phyloP scores from a whole-genome alignment of 1,140 invertebrate genomes.

The Dinoponera quadriceps region DNA sequence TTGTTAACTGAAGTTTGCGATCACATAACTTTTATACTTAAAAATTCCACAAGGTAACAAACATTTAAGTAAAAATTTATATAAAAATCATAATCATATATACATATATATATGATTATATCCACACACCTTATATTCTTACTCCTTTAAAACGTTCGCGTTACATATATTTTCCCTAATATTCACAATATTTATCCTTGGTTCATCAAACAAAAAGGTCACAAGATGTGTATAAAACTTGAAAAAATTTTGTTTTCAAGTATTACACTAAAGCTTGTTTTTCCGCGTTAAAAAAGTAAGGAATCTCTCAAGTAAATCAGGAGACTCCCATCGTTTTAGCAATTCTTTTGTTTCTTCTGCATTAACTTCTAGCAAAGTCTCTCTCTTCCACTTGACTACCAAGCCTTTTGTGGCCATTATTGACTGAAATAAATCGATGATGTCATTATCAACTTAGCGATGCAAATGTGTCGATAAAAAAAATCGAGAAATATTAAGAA shows the following conservation, averaged over 20 bases:
- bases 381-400: constrained; percentile 71
- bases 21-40: constrained; percentile 80
- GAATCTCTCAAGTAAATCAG: constrained; percentile 65
- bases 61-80: constrained; percentile 18
- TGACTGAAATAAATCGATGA: constrained; percentile 74
- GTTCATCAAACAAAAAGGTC: constrained; percentile 6
- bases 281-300: constrained; percentile 40
- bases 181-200: constrained; percentile 15
- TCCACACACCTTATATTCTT: background rate
- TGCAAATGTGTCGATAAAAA: background rate
- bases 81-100: background rate
- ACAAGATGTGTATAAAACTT: too few species aligned
- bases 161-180: constrained; percentile 30
- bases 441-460: background rate
- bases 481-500: constrained; percentile 13
- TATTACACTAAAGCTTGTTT: constrained; percentile 73
- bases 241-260: constrained; percentile 18
- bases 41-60: constrained; percentile 73
- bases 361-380: constrained; percentile 75
- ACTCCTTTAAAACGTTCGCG: too few species aligned
- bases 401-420: constrained; percentile 76
- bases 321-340: constrained; percentile 53
- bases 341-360: constrained; percentile 72
- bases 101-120: constrained; percentile 7
- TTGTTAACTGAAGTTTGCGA: constrained; percentile 74